These are phyloP conservation scores for Sylvilagus floridanus DNA, from an alignment of 2,797 vertebrate genomes.

Conservation along the genomic window DNA sequence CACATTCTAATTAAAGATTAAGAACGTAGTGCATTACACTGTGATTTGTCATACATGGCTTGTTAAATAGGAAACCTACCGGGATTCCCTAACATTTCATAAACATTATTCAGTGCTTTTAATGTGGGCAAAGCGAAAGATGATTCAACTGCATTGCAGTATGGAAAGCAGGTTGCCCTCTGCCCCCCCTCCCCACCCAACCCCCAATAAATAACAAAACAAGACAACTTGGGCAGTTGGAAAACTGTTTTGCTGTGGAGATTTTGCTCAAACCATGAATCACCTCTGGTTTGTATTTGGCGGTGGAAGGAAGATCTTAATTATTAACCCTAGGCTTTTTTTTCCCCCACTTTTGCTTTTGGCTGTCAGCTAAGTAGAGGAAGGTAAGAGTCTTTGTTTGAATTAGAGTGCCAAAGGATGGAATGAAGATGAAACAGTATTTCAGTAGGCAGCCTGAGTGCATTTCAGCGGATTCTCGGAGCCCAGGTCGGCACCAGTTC, in stretches of 20 bases:
- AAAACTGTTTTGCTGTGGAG: constrained; percentile 68
- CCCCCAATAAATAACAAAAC: constrained; percentile 81
- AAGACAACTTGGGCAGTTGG: constrained; percentile 73
- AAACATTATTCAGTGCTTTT: constrained; percentile 92
- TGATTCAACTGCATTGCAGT: constrained; percentile 86
- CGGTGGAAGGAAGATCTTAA: constrained; percentile 16
- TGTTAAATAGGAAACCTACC: constrained; percentile 93
- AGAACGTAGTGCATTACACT: constrained; percentile 93
- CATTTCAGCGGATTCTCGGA: constrained; percentile 80
- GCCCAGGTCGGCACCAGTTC: constrained; percentile 80
- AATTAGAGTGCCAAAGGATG: constrained; percentile 81
- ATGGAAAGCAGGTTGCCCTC: constrained; percentile 81
- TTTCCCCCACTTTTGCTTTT: constrained; percentile 78
- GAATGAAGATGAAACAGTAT: constrained; percentile 83
- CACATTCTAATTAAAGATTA: constrained; percentile 94
- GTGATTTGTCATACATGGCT: constrained; percentile 95
- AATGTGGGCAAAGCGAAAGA: constrained; percentile 90
- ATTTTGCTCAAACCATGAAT: constrained; percentile 77
- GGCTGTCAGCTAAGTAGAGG: constrained; percentile 80
- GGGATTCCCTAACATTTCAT: constrained; percentile 93
- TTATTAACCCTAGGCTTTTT: constrained; percentile 52
- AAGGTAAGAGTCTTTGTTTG: constrained; percentile 86
- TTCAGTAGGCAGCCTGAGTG: constrained; percentile 83
- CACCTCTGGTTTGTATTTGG: constrained; percentile 47
- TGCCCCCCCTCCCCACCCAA: constrained; percentile 13